These are phyloP conservation scores for Melopsittacus undulatus DNA, from an alignment of 2,797 vertebrate species.

Conservation along the genomic window DNA sequence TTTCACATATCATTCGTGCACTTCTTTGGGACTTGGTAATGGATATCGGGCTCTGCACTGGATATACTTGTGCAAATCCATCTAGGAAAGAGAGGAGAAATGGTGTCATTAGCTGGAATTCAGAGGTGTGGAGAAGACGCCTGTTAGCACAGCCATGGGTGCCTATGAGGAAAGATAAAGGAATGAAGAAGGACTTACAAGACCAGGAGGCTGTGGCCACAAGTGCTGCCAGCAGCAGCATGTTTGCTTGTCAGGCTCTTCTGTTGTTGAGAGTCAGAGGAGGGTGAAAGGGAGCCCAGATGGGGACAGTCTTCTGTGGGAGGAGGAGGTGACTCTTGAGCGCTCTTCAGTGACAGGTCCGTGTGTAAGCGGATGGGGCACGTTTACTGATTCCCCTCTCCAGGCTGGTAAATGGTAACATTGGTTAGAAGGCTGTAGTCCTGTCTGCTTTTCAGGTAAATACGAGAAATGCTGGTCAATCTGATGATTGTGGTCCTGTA, in stretches of 20 bases:
- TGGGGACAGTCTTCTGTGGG: fast-evolving
- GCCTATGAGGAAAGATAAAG: neutral
- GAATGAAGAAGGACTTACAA: neutral
- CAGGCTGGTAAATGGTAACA: neutral
- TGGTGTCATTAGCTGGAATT: neutral
- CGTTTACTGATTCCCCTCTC: neutral
- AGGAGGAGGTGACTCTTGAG: neutral
- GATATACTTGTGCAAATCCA: neutral
- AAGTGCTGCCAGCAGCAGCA: neutral
- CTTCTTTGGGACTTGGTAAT: neutral
- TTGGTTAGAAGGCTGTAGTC: neutral
- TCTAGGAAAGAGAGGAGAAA: neutral
- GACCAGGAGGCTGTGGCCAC: neutral
- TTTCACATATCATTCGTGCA: neutral
- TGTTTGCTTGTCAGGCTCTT: neutral
- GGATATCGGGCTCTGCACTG: neutral
- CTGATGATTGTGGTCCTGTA: neutral
- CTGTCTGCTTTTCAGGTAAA: neutral
- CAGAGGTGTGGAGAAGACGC: neutral
- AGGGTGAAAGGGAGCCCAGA: neutral
- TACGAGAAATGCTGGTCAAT: neutral
- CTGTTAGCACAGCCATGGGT: neutral
- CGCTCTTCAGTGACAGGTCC: neutral
- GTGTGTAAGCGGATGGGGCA: neutral
- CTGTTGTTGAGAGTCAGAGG: neutral